A percentile compares a stretch with the other conserved stretches of the same genome.
Evolutionary conservation across 2,888 invertebrate species (phyloP).

Genomic region (Caenorhabditis uteleia): DNA sequence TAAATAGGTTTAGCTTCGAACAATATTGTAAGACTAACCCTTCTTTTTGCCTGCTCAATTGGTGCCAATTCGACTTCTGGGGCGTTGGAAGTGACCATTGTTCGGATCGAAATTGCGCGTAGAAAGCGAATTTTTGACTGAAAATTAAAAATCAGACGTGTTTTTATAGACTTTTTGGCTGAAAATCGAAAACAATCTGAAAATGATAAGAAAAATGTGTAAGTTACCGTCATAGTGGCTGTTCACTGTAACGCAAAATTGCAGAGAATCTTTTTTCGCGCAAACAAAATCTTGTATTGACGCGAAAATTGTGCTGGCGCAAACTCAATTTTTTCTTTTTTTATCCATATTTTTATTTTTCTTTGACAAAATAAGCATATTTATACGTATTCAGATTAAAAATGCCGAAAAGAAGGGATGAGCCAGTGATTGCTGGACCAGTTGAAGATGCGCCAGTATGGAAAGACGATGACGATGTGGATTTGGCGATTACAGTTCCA

Average conservation of each 20-base stretch:
- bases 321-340: slow-evolving; percentile 1
- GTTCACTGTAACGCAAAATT: slow-evolving; percentile 3
- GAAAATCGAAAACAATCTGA: slow-evolving; percentile 20
- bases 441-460: slow-evolving; percentile 34
- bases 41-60: slow-evolving; percentile 35
- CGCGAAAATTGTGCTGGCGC: too few species aligned
- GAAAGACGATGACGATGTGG: slow-evolving; percentile 45
- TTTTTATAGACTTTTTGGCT: too few species aligned
- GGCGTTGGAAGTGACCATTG: slow-evolving; percentile 23
- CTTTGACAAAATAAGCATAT: background rate
- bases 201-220: slow-evolving; percentile 14
- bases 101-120: slow-evolving; percentile 8
- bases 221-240: slow-evolving; percentile 17
- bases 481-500: slow-evolving; percentile 26
- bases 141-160: slow-evolving; percentile 20
- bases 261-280: slow-evolving; percentile 11
- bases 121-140: slow-evolving; percentile 13
- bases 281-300: background rate
- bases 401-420: background rate
- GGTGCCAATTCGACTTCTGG: slow-evolving; percentile 29
- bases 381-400: slow-evolving; percentile 1
- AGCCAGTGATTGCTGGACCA: slow-evolving; percentile 1
- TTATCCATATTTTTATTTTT: slow-evolving; percentile 4
- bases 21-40: slow-evolving; percentile 12
- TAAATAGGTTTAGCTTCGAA: background rate